Conservation (phyloP, 2,888 invertebrate genomes). For the Hermaeophaga mercurialis region DNA sequence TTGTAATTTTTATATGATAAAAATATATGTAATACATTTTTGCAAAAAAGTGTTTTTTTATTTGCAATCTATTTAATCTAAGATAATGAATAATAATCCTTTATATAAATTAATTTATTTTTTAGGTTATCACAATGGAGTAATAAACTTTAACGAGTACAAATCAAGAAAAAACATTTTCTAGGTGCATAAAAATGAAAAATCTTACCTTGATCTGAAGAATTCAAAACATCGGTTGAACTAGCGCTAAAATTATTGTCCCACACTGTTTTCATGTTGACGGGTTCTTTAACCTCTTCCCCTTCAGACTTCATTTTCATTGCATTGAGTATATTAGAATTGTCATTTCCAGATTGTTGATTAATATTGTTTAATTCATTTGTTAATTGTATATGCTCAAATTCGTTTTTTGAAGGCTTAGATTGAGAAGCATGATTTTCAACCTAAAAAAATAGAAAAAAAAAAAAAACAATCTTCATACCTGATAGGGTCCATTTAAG, state of each 20-base stretch:
- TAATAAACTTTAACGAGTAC: no score
- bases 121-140: no score
- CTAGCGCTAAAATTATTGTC: constrained; percentile 36
- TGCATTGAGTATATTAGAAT: constrained; percentile 17
- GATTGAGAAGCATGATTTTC: constrained; percentile 30
- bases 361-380: constrained; percentile 34
- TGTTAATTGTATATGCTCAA: constrained; percentile 37
- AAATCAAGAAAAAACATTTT: constrained; percentile 20
- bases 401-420: constrained; percentile 33
- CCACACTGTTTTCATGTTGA: constrained; percentile 35
- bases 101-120: no score
- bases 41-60: no score
- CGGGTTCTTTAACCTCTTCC: constrained; percentile 40
- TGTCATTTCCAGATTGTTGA: constrained; percentile 14
- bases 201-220: constrained; percentile 42
- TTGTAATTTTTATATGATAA: no score
- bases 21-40: no score
- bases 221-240: constrained; percentile 33
- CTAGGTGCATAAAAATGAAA: no score
- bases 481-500: no score
- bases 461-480: no score
- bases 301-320: constrained; percentile 27
- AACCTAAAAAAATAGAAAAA: constrained; percentile 6
- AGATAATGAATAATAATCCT: no score
- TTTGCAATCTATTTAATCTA: no score